phyloP scores from a whole-genome alignment of 2,113 vertebrate species.

The Lota lota region DNA sequence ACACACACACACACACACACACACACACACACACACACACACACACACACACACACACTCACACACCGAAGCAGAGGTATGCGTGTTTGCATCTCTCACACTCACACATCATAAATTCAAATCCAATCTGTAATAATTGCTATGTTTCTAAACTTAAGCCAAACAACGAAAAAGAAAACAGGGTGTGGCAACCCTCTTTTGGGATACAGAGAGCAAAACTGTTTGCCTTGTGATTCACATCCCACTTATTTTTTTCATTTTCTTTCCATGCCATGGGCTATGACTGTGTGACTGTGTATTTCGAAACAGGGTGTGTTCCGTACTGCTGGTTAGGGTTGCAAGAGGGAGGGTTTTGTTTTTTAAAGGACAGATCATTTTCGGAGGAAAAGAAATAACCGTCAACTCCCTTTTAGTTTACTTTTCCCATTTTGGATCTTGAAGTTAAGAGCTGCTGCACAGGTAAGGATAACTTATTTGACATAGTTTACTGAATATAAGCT shows the following conservation, averaged over 20 bases:
- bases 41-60: no score
- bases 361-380: not conserved
- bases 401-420: constrained; percentile 15
- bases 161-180: not conserved
- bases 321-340: not conserved
- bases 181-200: constrained; percentile 33
- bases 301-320: constrained; percentile 24
- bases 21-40: no score
- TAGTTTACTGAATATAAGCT: no score
- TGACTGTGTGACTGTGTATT: not conserved
- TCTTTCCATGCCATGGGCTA: not conserved
- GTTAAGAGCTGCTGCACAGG: not conserved
- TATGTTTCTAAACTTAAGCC: no score
- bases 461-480: no score
- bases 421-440: constrained; percentile 11
- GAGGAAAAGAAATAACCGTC: no score
- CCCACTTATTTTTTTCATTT: not conserved
- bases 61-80: no score
- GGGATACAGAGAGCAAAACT: not conserved
- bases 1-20: no score
- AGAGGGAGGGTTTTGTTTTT: constrained; percentile 34
- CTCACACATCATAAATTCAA: no score
- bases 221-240: constrained; percentile 6
- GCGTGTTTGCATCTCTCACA: no score
- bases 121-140: no score